Percentiles rank a stretch among this genome's conserved stretches.
These are phyloP conservation scores for Leucozona laternaria DNA, from an alignment of 2,888 invertebrate genomes.

Conservation along the genomic window DNA sequence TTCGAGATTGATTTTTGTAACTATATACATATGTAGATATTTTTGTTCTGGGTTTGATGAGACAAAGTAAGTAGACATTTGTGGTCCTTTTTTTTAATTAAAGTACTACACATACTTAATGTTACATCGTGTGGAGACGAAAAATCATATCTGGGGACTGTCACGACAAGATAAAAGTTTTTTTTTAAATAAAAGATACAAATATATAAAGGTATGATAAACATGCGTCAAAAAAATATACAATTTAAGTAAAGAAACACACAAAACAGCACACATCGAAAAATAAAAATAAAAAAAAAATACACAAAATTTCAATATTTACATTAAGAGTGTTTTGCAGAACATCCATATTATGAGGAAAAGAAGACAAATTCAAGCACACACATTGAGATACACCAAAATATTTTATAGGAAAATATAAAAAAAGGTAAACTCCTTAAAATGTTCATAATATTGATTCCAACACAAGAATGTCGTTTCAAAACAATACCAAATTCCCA, in stretches of 20 bases:
- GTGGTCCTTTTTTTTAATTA: not conserved
- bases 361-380: constrained; percentile 26
- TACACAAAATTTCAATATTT: constrained; percentile 3
- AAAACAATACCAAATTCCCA: too few relatives aligned
- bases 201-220: constrained; percentile 1
- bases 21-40: not conserved
- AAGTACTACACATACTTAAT: not conserved
- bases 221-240: constrained; percentile 44
- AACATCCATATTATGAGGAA: constrained; percentile 14
- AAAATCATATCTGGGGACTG: constrained; percentile 2
- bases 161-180: not conserved
- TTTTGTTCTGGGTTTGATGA: not conserved
- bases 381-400: constrained; percentile 33
- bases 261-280: constrained; percentile 32
- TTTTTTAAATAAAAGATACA: not conserved
- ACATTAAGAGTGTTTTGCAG: constrained; percentile 26
- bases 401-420: not conserved
- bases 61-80: constrained; percentile 4
- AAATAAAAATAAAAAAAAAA: not conserved
- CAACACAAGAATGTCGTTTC: constrained; percentile 23
- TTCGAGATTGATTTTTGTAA: constrained; percentile 8
- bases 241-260: constrained; percentile 6
- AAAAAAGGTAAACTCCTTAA: constrained; percentile 12
- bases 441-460: not conserved
- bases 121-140: not conserved